These are phyloP conservation scores for Acanthochromis polyacanthus DNA, from an alignment of 2,113 vertebrate genomes.

Conservation along the genomic window DNA sequence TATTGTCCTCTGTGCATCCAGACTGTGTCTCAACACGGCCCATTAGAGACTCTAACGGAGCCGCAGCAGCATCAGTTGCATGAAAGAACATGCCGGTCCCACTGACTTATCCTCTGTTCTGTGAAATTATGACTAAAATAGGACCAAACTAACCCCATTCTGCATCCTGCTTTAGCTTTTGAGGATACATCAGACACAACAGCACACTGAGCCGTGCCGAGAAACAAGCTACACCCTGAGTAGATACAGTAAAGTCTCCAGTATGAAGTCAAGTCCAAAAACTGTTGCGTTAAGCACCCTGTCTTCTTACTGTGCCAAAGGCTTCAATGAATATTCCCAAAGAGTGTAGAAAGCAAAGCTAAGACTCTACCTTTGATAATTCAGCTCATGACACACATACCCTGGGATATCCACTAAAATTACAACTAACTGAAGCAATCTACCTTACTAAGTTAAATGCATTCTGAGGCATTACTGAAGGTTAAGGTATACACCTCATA, in stretches of 20 bases:
- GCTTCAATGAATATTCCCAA: background rate
- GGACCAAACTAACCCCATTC: constrained; percentile 39
- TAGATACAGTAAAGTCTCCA: background rate
- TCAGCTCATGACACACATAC: constrained; percentile 3
- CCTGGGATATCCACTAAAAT: background rate
- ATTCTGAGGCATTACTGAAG: background rate
- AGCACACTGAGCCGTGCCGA: constrained; percentile 14
- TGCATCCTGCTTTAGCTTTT: background rate
- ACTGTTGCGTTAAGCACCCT: background rate
- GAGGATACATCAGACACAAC: constrained; percentile 17
- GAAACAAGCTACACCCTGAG: constrained; percentile 20
- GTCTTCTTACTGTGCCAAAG: background rate
- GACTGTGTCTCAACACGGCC: constrained; percentile 24
- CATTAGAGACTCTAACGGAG: constrained; percentile 41
- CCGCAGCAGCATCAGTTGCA: constrained; percentile 27
- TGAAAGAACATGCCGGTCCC: constrained; percentile 39
- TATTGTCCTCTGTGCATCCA: constrained; percentile 36
- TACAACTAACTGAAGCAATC: background rate
- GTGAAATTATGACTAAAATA: constrained; percentile 87
- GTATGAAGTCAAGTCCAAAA: background rate
- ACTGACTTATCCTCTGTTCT: constrained; percentile 73
- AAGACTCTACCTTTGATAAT: background rate
- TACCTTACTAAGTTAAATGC: background rate
- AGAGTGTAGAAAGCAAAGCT: background rate
- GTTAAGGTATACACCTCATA: background rate